Percentiles rank a stretch among this genome's conserved stretches.
Conservation (phyloP, 1,140 invertebrate species). For the Drosophila sp. region DNA sequence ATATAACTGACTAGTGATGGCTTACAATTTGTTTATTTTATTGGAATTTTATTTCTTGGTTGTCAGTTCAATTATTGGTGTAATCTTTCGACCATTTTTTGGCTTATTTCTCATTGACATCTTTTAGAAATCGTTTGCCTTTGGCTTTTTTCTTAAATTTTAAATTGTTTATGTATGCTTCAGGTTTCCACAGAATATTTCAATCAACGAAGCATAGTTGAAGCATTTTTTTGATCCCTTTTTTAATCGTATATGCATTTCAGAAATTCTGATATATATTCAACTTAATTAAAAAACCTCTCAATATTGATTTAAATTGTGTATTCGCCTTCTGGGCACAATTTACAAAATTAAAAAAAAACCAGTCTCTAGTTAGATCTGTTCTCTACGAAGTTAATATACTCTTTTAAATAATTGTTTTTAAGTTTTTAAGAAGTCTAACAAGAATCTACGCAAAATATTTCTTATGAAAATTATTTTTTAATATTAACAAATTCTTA, state of each 20-base stretch:
- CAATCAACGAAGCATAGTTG: not conserved
- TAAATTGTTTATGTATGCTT: not conserved
- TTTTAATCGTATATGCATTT: not conserved
- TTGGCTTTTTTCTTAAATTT: not conserved
- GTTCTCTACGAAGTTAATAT: too few species aligned
- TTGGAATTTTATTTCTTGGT: not conserved
- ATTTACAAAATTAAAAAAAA: too few species aligned
- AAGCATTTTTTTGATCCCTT: not conserved
- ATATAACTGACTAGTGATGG: not conserved
- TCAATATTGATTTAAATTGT: conserved; percentile 9
- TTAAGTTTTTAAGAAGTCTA: too few species aligned
- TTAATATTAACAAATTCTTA: too few species aligned
- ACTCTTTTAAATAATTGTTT: too few species aligned
- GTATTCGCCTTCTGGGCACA: not conserved
- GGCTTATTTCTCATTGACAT: not conserved
- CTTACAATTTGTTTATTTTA: conserved; percentile 1
- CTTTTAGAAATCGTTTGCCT: not conserved
- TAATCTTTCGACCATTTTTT: too few species aligned
- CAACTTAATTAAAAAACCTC: not conserved
- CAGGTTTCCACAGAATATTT: not conserved
- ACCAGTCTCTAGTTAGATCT: too few species aligned
- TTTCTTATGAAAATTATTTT: too few species aligned
- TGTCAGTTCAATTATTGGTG: not conserved
- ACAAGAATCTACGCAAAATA: too few species aligned
- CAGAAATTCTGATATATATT: not conserved